Conservation (phyloP, 2,113 vertebrate genomes). For the Sprattus sprattus region DNA sequence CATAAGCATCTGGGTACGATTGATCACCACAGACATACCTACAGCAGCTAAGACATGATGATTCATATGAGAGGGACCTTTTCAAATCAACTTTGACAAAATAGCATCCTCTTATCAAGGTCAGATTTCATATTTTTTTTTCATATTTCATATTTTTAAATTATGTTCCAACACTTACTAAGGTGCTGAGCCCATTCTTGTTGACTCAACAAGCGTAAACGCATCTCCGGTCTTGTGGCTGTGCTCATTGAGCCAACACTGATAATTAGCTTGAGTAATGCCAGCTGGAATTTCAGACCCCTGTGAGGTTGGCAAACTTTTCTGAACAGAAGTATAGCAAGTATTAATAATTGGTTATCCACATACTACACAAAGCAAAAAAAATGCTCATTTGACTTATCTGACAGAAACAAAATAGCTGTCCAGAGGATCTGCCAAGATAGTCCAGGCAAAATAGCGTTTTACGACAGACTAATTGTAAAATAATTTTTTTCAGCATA, state of each 20-base stretch:
- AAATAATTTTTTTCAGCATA: too few species aligned
- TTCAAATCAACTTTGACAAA: too few species aligned
- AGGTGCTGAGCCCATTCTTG: background rate
- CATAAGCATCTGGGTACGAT: slow-evolving; percentile 54
- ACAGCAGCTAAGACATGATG: slow-evolving; percentile 43
- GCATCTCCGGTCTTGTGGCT: slow-evolving; percentile 36
- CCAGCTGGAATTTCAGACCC: background rate
- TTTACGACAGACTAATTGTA: too few species aligned
- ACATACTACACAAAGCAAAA: background rate
- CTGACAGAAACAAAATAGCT: too few species aligned
- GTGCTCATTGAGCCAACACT: slow-evolving; percentile 67
- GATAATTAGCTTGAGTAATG: slow-evolving; percentile 46
- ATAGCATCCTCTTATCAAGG: background rate
- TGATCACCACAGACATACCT: slow-evolving; percentile 45
- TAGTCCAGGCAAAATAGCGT: too few species aligned
- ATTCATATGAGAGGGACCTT: background rate
- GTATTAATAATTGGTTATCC: background rate
- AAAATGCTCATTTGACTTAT: background rate
- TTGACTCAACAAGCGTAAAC: slow-evolving; percentile 28
- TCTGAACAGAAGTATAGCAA: slow-evolving; percentile 17
- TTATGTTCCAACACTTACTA: slow-evolving; percentile 45
- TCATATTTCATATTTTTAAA: too few species aligned
- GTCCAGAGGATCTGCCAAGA: too few species aligned
- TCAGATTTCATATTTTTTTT: background rate
- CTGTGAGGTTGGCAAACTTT: background rate